Evolutionary conservation across 2,888 invertebrate genomes (phyloP).

Genomic region (Agrilus mali): DNA sequence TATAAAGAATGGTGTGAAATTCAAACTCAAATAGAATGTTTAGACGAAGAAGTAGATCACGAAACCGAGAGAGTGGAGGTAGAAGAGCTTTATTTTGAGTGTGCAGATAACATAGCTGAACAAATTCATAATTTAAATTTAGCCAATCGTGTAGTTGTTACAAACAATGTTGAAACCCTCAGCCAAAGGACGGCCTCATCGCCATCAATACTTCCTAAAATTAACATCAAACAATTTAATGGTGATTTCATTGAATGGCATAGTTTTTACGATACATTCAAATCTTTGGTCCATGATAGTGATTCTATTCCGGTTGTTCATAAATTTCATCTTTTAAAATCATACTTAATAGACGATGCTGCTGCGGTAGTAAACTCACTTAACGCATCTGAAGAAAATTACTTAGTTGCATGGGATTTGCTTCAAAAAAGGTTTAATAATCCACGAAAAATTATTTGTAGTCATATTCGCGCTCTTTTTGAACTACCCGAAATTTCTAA

Average conservation of each 20-base stretch:
- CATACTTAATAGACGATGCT: background rate
- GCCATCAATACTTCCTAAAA: background rate
- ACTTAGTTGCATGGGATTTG: conserved; percentile 3
- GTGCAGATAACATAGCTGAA: background rate
- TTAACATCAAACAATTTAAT: conserved; percentile 1
- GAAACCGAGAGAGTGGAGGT: background rate
- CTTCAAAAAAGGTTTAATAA: conserved; percentile 6
- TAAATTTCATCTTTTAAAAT: conserved; percentile 2
- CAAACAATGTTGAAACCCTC: background rate
- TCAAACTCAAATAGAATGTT: conserved; percentile 1
- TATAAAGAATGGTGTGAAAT: background rate
- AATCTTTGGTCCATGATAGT: no score
- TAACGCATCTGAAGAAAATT: conserved; percentile 4
- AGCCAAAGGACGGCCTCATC: background rate
- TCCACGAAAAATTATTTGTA: conserved; percentile 5
- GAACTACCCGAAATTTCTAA: background rate
- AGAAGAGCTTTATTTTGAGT: background rate
- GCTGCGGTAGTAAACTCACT: background rate
- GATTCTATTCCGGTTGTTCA: conserved; percentile 1
- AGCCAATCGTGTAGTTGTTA: background rate
- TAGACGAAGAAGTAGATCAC: conserved; percentile 2
- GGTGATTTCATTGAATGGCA: background rate
- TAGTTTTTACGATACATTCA: background rate
- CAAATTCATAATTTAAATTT: background rate
- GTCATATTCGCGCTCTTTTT: conserved; percentile 6